phyloP scores from a whole-genome alignment of 2,888 invertebrate species.

The Dysmachus trigonus region DNA sequence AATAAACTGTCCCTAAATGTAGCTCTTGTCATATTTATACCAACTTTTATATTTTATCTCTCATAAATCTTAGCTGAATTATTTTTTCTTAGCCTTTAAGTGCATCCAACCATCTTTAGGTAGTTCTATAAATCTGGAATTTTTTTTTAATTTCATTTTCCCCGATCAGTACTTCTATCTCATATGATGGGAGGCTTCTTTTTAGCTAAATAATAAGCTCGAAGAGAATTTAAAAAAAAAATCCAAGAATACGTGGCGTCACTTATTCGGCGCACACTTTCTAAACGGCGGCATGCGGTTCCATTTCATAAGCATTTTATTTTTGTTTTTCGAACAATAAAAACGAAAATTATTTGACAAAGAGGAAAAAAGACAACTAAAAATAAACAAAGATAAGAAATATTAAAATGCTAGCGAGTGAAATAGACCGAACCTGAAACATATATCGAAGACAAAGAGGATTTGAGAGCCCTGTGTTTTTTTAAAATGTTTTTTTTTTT shows the following conservation, averaged over 20 bases:
- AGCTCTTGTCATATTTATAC: neutral
- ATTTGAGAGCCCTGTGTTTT: neutral
- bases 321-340: neutral
- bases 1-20: neutral
- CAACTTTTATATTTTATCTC: neutral
- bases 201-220: neutral
- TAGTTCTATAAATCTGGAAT: neutral
- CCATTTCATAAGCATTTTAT: neutral
- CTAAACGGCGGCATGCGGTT: neutral
- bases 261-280: neutral
- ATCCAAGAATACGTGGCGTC: neutral
- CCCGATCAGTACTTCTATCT: neutral
- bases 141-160: neutral
- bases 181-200: neutral
- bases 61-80: neutral
- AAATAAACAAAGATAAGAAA: neutral
- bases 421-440: neutral
- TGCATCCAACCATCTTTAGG: neutral
- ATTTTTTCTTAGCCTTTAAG: neutral
- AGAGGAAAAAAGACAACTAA: neutral
- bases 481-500: neutral
- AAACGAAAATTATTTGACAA: neutral
- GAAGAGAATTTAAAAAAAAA: neutral
- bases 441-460: neutral
- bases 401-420: neutral